These are phyloP conservation scores for Myripristis jacobus DNA, from an alignment of 2,797 vertebrate species.

Conservation along the genomic window DNA sequence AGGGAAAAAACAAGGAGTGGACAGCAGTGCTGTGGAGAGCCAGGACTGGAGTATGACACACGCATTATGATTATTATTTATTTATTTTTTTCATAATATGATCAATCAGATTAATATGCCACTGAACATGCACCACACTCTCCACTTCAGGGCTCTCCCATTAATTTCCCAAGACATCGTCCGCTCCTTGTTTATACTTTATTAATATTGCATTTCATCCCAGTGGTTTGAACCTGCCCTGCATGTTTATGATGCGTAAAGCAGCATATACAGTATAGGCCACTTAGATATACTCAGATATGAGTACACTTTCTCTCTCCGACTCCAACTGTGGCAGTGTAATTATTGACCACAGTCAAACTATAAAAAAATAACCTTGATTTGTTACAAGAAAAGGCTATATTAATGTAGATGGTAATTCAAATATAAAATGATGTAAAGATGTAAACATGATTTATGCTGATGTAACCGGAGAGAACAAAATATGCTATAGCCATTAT, in stretches of 20 bases:
- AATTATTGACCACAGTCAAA: conserved; percentile 38
- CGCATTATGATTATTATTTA: neutral
- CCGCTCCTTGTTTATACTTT: conserved; percentile 43
- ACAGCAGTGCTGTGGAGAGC: conserved; percentile 11
- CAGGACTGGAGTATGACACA: neutral
- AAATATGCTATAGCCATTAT: conserved; percentile 32
- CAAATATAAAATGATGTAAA: conserved; percentile 56
- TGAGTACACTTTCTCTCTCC: conserved; percentile 35
- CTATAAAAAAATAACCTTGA: conserved; percentile 32
- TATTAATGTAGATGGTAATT: conserved; percentile 34
- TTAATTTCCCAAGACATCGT: conserved; percentile 7
- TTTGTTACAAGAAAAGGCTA: conserved; percentile 38
- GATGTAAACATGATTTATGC: conserved; percentile 55
- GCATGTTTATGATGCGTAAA: conserved; percentile 61
- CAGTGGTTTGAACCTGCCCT: conserved; percentile 34
- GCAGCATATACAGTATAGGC: conserved; percentile 55
- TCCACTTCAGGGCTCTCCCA: neutral
- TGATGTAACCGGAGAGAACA: conserved; percentile 42
- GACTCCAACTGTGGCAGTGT: conserved; percentile 30
- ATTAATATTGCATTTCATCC: conserved; percentile 59
- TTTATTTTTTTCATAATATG: neutral
- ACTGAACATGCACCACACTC: neutral
- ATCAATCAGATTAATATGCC: neutral
- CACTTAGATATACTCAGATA: conserved; percentile 43
- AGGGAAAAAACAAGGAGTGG: conserved; percentile 52